Conservation (phyloP, 2,888 invertebrate genomes). For the Protophormia terraenovae region DNA sequence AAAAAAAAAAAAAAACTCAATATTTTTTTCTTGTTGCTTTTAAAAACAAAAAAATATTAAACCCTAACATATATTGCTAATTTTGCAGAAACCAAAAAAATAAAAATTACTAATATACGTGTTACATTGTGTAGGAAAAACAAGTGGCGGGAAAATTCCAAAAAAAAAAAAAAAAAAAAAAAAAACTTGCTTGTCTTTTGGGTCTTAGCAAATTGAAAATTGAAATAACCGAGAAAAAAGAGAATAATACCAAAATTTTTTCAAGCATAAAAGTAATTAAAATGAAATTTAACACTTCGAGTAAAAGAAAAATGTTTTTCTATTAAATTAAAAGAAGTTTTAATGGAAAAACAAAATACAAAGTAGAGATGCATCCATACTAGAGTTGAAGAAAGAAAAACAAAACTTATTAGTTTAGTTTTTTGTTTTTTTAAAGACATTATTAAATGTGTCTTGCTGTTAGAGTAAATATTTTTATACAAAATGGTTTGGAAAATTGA, state of each 20-base stretch:
- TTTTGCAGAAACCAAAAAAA: constrained; percentile 5
- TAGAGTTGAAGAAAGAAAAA: not conserved
- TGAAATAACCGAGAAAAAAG: not conserved
- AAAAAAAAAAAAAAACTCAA: too few relatives aligned
- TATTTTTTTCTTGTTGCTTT: not conserved
- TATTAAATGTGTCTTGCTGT: not conserved
- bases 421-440: not conserved
- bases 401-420: constrained; percentile 1
- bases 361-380: not conserved
- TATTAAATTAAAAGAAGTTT: constrained; percentile 16
- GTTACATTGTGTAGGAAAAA: not conserved
- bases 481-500: not conserved
- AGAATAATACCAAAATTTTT: not conserved
- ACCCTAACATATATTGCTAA: constrained; percentile 12
- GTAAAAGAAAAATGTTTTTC: constrained; percentile 7
- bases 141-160: too few relatives aligned
- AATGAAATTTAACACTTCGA: constrained; percentile 39
- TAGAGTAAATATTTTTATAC: not conserved
- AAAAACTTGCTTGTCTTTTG: not conserved
- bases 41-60: not conserved
- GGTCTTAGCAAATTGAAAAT: constrained; percentile 30
- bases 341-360: not conserved
- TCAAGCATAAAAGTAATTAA: constrained; percentile 55
- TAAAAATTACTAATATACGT: not conserved
- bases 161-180: not conserved